Percentiles rank a stretch among this genome's conserved stretches.
phyloP scores from a whole-genome alignment of 2,113 vertebrate genomes.

The Chionis minor region DNA sequence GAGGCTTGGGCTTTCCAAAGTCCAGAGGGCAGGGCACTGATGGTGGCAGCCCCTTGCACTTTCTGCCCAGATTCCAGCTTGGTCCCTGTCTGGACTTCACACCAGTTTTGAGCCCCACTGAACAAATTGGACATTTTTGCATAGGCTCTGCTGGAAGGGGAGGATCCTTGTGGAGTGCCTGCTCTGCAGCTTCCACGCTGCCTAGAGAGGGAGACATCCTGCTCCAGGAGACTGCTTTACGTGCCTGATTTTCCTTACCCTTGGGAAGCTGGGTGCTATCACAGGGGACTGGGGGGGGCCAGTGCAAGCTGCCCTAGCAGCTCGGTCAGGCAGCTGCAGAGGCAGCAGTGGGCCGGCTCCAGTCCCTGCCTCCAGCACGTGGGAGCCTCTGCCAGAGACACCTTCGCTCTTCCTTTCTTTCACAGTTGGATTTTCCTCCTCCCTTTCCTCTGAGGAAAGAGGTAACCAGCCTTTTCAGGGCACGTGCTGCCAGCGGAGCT shows the following conservation, averaged over 20 bases:
- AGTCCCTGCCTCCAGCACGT: neutral
- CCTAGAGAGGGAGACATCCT: constrained; percentile 29
- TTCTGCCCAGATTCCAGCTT: neutral
- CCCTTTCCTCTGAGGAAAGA: neutral
- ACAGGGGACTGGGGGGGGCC: neutral
- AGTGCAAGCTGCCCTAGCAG: neutral
- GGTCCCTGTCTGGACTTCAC: neutral
- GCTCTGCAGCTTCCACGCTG: neutral
- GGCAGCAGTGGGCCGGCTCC: neutral
- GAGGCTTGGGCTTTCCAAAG: neutral
- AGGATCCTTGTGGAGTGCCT: neutral
- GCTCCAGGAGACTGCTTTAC: neutral
- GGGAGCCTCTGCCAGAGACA: neutral
- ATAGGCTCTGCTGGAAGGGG: neutral
- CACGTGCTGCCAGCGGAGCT: accelerated
- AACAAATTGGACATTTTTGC: neutral
- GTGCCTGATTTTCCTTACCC: neutral
- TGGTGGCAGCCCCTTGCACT: neutral
- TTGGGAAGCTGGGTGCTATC: neutral
- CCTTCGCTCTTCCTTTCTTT: neutral
- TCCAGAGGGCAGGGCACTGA: neutral
- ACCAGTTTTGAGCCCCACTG: neutral
- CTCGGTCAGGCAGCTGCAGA: neutral
- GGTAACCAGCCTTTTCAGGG: neutral
- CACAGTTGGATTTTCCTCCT: neutral